Evolutionary conservation across 2,888 invertebrate species (phyloP), one percentile per base, ranked within the genome.

Genomic region (Deilephila porcellus): DNA sequence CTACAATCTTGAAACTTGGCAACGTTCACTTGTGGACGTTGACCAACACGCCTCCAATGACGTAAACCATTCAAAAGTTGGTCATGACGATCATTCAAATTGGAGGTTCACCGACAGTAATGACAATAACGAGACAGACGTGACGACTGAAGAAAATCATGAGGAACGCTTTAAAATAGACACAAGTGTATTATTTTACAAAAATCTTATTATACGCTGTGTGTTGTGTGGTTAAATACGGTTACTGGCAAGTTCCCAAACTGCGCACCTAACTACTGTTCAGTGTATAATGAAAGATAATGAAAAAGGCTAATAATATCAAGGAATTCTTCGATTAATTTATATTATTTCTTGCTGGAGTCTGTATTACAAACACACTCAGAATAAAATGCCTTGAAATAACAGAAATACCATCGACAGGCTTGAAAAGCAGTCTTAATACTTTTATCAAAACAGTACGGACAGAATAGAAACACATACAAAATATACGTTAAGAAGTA

Each of bases 11-110:
- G 45, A 67, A 67, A 19, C 80, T 89, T 90, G 89, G 89, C 89
- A 89, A 77, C 78, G 77, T 72, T 79, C 73, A 71, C 73, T 63
- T 73, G 78, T 88, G 87, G 83, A 88, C 87, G 79, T 89, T 86
- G 88, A 83, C 84, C 86, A 85, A 84, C 86, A 86, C 89, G 86
- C 88, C 87, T 85, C 86, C 83, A 72, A 75, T 88, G 90, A 90
- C 91, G 90, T 86, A 80, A 83, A 79, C 75, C 59, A 32, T 70
- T 60, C 60, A 74, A 72, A 74, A 67, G 72, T 72, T 72, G 17
- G 52, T 74, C 70, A 62, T 52, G 67, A 71, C 74, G 53, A 67
- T 37, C 29, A 63, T 60, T 45, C 60, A 67, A 64, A 70, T 62
- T 59, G 74, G 74, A 81, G 77, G 72, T 72, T 74, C 75, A 77